A percentile compares a stretch with the other conserved stretches of the same genome.
Conservation (phyloP, 2,888 invertebrate genomes). For the Willowsia nigromaculata region DNA sequence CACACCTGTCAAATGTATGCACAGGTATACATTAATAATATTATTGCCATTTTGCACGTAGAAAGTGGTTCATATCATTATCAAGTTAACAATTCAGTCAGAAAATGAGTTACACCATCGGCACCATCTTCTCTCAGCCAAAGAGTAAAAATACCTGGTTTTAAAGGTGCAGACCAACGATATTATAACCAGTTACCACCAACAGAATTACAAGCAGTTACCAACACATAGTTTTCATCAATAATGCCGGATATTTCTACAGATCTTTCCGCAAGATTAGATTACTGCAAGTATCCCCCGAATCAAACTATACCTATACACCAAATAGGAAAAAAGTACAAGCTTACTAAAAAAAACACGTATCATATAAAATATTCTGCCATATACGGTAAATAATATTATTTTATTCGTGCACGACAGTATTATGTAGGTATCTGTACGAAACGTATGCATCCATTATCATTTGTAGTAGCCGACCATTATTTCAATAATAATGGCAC, state of each 20-base stretch:
- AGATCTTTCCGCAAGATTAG: background rate
- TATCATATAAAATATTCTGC: background rate
- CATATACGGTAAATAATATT: background rate
- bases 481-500: conserved; percentile 22
- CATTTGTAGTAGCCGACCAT: background rate
- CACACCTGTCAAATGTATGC: background rate
- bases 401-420: background rate
- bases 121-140: background rate
- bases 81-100: background rate
- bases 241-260: background rate
- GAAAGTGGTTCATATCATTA: background rate
- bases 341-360: background rate
- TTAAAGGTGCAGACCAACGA: background rate
- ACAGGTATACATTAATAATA: background rate
- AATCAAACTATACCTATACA: background rate
- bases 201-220: background rate
- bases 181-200: background rate
- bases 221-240: conserved; percentile 23
- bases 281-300: no score
- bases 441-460: background rate
- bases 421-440: background rate
- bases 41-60: background rate
- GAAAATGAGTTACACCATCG: conserved; percentile 12
- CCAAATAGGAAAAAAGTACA: background rate
- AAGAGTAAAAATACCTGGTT: background rate